A percentile compares a stretch with the other conserved stretches of the same genome.
Evolutionary conservation across 2,888 invertebrate species (phyloP).

Genomic region (Ectemnius continuus): DNA sequence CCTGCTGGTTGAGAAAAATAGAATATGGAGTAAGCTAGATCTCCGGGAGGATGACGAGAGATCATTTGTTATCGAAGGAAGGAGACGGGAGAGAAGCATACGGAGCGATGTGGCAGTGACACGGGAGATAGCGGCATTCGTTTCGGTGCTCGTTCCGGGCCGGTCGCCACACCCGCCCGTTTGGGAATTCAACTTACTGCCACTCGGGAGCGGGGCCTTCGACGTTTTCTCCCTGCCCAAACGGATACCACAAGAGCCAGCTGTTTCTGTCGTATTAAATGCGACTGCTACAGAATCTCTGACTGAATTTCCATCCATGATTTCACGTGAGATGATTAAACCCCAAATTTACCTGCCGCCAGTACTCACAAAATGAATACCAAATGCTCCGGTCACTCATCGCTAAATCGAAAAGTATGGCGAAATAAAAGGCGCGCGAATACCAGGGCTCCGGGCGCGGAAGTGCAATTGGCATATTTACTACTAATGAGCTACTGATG

Average conservation of each 20-base stretch:
- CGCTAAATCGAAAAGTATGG: no score
- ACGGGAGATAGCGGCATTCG: conserved; percentile 66
- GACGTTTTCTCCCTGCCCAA: conserved; percentile 62
- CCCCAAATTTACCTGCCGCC: not conserved
- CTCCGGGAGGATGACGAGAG: conserved; percentile 12
- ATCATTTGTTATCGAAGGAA: not conserved
- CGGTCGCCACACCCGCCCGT: conserved; percentile 78
- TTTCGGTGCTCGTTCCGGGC: conserved; percentile 75
- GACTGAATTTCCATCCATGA: conserved; percentile 23
- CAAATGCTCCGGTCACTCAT: no score
- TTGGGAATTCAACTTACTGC: conserved; percentile 77
- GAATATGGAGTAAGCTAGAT: conserved; percentile 30
- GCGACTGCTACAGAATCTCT: conserved; percentile 54
- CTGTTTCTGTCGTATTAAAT: conserved; percentile 58
- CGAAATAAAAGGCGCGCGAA: no score
- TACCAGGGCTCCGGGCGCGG: no score
- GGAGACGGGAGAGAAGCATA: conserved; percentile 1
- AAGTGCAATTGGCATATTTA: no score
- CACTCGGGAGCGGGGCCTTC: conserved; percentile 62
- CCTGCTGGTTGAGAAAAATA: conserved; percentile 27
- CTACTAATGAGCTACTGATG: no score
- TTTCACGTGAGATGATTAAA: conserved; percentile 28
- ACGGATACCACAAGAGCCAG: conserved; percentile 63
- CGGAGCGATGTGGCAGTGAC: conserved; percentile 41
- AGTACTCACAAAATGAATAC: no score